phyloP scores from a whole-genome alignment of 2,888 invertebrate species.

The Drosophila tripunctata region DNA sequence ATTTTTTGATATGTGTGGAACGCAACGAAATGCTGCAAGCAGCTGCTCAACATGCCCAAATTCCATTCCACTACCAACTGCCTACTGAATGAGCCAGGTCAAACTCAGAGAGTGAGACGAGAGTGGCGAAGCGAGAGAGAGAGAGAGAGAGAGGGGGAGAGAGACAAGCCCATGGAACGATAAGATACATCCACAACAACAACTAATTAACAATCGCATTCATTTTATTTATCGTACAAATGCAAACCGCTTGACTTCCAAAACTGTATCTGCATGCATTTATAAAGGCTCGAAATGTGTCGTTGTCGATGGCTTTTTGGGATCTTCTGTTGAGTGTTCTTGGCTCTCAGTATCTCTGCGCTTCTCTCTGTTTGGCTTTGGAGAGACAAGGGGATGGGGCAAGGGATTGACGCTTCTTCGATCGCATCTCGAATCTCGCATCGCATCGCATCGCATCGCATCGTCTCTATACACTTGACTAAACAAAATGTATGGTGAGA shows the following conservation, averaged over 20 bases:
- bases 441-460: conserved; percentile 18
- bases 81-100: conserved; percentile 58
- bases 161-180: conserved; percentile 68
- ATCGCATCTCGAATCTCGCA: conserved; percentile 25
- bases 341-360: conserved; percentile 4
- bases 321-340: conserved; percentile 17
- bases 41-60: conserved; percentile 41
- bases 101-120: conserved; percentile 21
- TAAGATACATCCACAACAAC: conserved; percentile 63
- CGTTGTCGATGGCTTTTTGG: conserved; percentile 15
- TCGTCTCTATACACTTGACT: conserved; percentile 67
- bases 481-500: conserved; percentile 72
- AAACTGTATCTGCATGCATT: conserved; percentile 79
- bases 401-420: conserved; percentile 28
- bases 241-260: conserved; percentile 79
- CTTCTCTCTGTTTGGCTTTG: conserved; percentile 2
- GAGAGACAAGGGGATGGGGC: neutral
- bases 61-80: conserved; percentile 52
- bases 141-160: conserved; percentile 1
- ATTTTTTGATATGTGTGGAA: conserved; percentile 37
- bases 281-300: conserved; percentile 52
- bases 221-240: conserved; percentile 78
- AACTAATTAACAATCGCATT: conserved; percentile 80
- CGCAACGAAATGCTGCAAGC: conserved; percentile 35
- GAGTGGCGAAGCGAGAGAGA: neutral